Evolutionary conservation across 64 coral and sea anemone species (phyloP).

Genomic region (Pachyseris speciosa): DNA sequence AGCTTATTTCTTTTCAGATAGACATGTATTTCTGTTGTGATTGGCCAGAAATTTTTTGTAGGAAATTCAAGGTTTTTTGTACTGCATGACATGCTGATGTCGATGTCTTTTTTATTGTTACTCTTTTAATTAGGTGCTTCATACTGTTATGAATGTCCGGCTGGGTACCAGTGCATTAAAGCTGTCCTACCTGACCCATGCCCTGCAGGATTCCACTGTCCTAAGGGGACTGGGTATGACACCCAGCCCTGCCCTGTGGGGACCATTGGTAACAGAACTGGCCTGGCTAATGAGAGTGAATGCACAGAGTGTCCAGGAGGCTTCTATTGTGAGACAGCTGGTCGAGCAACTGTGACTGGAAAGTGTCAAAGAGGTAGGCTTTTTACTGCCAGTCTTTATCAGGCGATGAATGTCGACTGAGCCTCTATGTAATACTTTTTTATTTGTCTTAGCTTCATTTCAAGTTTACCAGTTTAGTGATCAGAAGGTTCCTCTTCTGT

Average conservation of each 20-base stretch:
- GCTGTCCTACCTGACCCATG: conserved; percentile 84
- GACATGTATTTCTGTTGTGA: too few species aligned
- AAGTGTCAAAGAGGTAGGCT: conserved; percentile 70
- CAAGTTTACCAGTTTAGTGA: too few species aligned
- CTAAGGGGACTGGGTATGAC: conserved; percentile 81
- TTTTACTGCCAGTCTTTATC: background rate
- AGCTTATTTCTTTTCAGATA: too few species aligned
- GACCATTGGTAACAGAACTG: conserved; percentile 76
- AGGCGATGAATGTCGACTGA: too few species aligned
- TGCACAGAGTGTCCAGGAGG: conserved; percentile 90
- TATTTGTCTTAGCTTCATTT: too few species aligned
- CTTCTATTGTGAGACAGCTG: conserved; percentile 76
- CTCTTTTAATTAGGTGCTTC: conserved; percentile 58
- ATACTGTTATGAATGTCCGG: conserved; percentile 81
- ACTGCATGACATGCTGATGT: background rate
- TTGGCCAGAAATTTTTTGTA: too few species aligned
- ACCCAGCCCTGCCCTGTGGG: conserved; percentile 89
- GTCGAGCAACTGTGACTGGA: conserved; percentile 76
- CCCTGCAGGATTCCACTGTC: conserved; percentile 92
- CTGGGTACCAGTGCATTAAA: conserved; percentile 87
- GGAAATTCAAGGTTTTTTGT: background rate
- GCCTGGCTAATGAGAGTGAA: conserved; percentile 60
- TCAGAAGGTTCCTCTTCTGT: too few species aligned
- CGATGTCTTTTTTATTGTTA: background rate
- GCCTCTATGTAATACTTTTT: too few species aligned